Evolutionary conservation across 2,113 vertebrate genomes (phyloP).

Genomic region (Tupaia tana): DNA sequence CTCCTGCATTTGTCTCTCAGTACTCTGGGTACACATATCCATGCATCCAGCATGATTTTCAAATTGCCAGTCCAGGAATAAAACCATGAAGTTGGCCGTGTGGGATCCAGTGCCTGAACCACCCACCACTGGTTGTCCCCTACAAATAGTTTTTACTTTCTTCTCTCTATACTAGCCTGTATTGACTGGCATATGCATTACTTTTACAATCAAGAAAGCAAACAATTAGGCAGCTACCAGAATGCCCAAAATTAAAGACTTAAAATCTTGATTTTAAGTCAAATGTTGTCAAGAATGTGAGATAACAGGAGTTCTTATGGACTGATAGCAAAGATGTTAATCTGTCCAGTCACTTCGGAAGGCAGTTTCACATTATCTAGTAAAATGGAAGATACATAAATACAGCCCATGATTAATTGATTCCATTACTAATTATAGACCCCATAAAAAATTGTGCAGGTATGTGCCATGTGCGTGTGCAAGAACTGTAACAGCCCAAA

Average conservation of each 20-base stretch:
- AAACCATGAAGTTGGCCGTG: no score
- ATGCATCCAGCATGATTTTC: no score
- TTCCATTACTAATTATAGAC: background rate
- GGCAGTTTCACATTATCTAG: background rate
- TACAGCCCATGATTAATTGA: background rate
- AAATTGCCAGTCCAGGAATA: no score
- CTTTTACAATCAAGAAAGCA: background rate
- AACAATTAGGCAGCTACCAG: background rate
- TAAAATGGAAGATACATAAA: background rate
- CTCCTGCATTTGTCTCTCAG: no score
- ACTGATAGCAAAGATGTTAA: background rate
- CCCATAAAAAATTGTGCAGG: background rate
- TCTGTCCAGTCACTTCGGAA: background rate
- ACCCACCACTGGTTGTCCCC: no score
- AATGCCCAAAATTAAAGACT: background rate
- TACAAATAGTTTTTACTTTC: background rate
- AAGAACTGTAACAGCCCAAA: background rate
- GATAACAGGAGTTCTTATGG: background rate
- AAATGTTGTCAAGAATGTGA: background rate
- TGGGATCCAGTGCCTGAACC: no score
- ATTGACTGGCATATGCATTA: background rate
- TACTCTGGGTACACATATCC: no score
- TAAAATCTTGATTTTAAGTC: no score
- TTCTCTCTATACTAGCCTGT: background rate
- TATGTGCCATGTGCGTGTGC: no score